These are phyloP conservation scores for Cynodonichthys magdalenae DNA, from an alignment of 2,797 vertebrate genomes.

Conservation along the genomic window DNA sequence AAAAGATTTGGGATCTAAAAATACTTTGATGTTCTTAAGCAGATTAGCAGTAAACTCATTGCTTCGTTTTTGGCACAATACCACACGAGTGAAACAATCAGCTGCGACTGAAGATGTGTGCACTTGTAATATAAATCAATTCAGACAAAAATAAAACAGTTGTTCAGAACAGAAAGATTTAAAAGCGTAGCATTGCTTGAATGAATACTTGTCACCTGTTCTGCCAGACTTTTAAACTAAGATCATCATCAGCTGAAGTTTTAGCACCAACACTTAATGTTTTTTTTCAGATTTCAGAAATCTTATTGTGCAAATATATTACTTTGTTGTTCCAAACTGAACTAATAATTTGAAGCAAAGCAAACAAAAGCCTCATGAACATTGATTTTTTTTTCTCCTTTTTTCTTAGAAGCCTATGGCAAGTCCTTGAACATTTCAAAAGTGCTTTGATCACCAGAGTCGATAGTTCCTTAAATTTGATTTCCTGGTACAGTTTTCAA, in stretches of 20 bases:
- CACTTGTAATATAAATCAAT: constrained; percentile 5
- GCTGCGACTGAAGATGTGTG: constrained; percentile 20
- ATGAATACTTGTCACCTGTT: too few species aligned
- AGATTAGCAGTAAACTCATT: constrained; percentile 29
- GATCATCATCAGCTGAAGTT: too few species aligned
- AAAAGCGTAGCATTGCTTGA: too few species aligned
- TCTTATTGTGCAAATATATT: too few species aligned
- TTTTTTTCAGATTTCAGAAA: too few species aligned
- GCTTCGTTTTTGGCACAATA: constrained; percentile 30
- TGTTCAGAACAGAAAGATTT: too few species aligned
- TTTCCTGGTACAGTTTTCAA: background rate
- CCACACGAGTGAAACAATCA: constrained; percentile 31
- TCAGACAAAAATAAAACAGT: background rate
- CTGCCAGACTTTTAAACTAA: too few species aligned
- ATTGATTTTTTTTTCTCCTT: too few species aligned
- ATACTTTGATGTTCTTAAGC: constrained; percentile 34
- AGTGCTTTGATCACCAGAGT: background rate
- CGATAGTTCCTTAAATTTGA: background rate
- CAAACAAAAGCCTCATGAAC: too few species aligned
- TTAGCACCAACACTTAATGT: too few species aligned
- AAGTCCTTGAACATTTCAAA: background rate
- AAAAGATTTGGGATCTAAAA: constrained; percentile 27
- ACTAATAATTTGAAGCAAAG: background rate
- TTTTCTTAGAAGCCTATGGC: background rate
- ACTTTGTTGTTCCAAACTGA: too few species aligned